These are phyloP conservation scores for Scotopteryx bipunctaria DNA, from an alignment of 2,888 invertebrate genomes.

Conservation along the genomic window DNA sequence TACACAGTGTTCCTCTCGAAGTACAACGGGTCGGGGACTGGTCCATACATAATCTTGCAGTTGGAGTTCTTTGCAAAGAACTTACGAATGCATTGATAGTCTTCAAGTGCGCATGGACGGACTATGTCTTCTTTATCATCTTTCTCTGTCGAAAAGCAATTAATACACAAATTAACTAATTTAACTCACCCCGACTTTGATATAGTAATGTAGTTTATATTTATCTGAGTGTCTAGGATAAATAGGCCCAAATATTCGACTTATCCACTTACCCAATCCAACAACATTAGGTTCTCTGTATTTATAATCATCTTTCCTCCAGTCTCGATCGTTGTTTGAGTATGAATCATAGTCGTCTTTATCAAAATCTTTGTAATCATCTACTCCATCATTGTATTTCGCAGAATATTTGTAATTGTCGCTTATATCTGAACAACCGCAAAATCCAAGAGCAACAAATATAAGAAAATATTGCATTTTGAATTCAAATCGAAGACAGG, in stretches of 20 bases:
- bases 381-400: conserved; percentile 13
- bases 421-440: not conserved
- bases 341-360: not conserved
- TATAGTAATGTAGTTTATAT: no score
- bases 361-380: not conserved
- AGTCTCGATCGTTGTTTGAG: not conserved
- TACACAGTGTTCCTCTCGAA: conserved; percentile 8
- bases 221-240: no score
- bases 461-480: conserved; percentile 10
- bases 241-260: no score
- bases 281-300: conserved; percentile 7
- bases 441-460: not conserved
- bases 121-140: conserved; percentile 25
- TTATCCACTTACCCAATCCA: conserved; percentile 23
- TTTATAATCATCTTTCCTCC: not conserved
- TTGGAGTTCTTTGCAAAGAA: conserved; percentile 36
- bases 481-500: not conserved
- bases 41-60: conserved; percentile 32
- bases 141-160: conserved; percentile 10
- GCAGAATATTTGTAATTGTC: conserved; percentile 8
- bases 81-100: conserved; percentile 40
- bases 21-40: conserved; percentile 16
- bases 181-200: no score
- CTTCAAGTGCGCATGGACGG: conserved; percentile 36
- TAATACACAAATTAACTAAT: not conserved